Evolutionary conservation across 92 coral and sea anemone genomes (phyloP), one percentile per base, ranked within the genome.

Genomic region (Palythoa grandis): DNA sequence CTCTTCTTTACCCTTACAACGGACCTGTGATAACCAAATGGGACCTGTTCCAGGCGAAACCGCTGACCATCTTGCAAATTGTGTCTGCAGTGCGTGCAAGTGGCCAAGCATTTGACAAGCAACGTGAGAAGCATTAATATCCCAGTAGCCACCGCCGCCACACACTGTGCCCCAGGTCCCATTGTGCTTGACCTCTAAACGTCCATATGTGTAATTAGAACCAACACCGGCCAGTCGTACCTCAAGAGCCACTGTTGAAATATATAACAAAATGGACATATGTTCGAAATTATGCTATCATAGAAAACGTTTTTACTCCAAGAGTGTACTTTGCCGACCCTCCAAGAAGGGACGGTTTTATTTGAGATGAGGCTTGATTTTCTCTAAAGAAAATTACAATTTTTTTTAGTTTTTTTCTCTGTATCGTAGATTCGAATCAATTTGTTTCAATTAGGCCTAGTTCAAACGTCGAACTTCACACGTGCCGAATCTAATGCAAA

Each of bases 111-210:
- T 80, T 66, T 74, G 74, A 63, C 85, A 80, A 25, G 74, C 63
- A 56, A 80, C 85, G 63, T 80, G 61, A 13, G 85, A 57, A 40
- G 85, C 85, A 1, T 80, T 80, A 14, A 80, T 48, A 68, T 80
- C 74, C 85, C 85, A 80, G 63, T 40, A 47, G 39, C 85, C 85
- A 63, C 20, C 10, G 60, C 85, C 85, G 53, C 74, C 73, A 20
- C 85, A 80, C 43, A 63, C 85, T 80, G 85, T 80, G 38, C 85
- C 85, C 85, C 85, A 80, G 85, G 85, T 80, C 40, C 57, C 74
- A 53, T 80, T 66, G 60, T 80, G 74, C 20, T 80, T 63, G 40
- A 80, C 74, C 54, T 80, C 85, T 70, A 80, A 23, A 66, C 85
- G 85, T 43, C 85, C 85, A 52, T 80, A 80, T 4, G 74, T 80